Evolutionary conservation across 2,888 invertebrate genomes (phyloP).

Genomic region (Strigamia maritima): DNA sequence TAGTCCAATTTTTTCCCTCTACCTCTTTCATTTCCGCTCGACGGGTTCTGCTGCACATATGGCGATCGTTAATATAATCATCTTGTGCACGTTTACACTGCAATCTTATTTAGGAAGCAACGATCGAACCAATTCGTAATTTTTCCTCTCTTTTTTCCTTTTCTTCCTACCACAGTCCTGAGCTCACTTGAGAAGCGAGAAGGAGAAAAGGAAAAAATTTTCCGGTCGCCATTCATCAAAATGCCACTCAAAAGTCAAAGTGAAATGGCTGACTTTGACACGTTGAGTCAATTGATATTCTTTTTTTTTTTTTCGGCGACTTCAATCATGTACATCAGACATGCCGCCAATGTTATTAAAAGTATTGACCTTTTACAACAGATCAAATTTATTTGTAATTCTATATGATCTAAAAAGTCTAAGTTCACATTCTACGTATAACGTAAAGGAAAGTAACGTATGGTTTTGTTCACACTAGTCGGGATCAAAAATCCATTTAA

Average conservation of each 20-base stretch:
- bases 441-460: no score
- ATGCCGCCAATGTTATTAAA: no score
- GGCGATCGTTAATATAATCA: conserved; percentile 7
- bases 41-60: background rate
- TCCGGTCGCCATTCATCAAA: conserved; percentile 8
- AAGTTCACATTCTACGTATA: no score
- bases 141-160: background rate
- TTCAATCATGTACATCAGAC: background rate
- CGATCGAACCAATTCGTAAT: conserved; percentile 16
- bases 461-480: no score
- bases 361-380: no score
- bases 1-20: background rate
- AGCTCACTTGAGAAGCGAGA: background rate
- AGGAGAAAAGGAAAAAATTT: background rate
- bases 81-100: conserved; percentile 16
- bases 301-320: background rate
- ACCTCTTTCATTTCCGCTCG: conserved; percentile 11
- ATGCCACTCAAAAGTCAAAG: conserved; percentile 19
- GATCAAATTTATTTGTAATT: no score
- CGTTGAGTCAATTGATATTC: conserved; percentile 11
- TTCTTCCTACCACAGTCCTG: background rate
- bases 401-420: no score
- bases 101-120: conserved; percentile 23
- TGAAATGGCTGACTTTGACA: conserved; percentile 16
- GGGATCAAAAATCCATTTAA: no score